Percentiles rank a stretch among this genome's conserved stretches.
phyloP scores from a whole-genome alignment of 2,888 invertebrate genomes.

The Heliconius charithonia region DNA sequence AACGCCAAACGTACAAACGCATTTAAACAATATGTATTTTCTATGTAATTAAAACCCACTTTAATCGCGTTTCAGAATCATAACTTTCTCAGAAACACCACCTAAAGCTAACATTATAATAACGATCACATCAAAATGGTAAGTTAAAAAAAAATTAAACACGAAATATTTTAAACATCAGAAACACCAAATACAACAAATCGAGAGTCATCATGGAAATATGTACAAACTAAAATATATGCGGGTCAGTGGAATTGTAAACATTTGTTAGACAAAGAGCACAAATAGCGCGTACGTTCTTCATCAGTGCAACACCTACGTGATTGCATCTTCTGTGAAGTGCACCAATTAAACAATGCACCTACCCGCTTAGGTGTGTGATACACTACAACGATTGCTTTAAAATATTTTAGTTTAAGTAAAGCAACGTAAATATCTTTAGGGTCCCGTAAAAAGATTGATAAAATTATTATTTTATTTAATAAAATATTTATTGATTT shows the following conservation, averaged over 20 bases:
- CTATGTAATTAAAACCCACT: too few relatives aligned
- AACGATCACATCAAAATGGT: too few relatives aligned
- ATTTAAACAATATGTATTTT: too few relatives aligned
- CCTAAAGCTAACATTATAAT: too few relatives aligned
- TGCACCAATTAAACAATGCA: constrained; percentile 48
- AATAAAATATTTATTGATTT: too few relatives aligned
- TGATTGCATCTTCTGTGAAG: constrained; percentile 50
- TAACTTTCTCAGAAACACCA: too few relatives aligned
- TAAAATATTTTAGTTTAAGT: not conserved
- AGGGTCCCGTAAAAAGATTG: too few relatives aligned
- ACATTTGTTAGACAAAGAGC: constrained; percentile 24
- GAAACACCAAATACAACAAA: not conserved
- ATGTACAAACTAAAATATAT: constrained; percentile 21
- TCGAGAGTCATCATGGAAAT: not conserved
- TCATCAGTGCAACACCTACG: constrained; percentile 41
- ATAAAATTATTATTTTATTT: too few relatives aligned
- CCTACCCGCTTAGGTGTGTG: constrained; percentile 5
- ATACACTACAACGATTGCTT: not conserved
- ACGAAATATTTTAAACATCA: not conserved
- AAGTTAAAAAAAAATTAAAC: too few relatives aligned
- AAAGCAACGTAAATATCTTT: too few relatives aligned
- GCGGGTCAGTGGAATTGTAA: constrained; percentile 17
- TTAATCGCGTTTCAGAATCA: too few relatives aligned
- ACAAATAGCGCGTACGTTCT: constrained; percentile 5
- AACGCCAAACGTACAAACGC: too few relatives aligned